Evolutionary conservation across 1,140 invertebrate species (phyloP).

Genomic region (Orchestia grillus): DNA sequence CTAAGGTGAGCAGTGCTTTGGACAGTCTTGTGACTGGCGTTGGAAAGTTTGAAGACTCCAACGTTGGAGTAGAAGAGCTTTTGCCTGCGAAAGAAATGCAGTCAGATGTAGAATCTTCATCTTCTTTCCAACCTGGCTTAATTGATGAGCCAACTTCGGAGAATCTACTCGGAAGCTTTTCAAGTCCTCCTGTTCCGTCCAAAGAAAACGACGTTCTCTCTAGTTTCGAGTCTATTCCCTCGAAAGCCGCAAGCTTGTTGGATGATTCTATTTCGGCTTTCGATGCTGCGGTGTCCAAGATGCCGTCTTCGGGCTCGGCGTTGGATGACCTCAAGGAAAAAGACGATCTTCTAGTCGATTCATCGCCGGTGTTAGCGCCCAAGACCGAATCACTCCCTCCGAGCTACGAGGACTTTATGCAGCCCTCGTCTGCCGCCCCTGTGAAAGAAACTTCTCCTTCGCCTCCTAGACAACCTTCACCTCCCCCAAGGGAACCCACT

Average conservation of each 20-base stretch:
- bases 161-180: neutral
- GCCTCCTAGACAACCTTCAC: neutral
- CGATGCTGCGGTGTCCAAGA: neutral
- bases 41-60: neutral
- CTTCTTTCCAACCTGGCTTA: neutral
- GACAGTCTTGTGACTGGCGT: neutral
- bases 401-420: neutral
- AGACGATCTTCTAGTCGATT: neutral
- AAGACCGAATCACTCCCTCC: neutral
- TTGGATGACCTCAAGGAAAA: neutral
- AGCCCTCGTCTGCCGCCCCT: neutral
- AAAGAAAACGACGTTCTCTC: neutral
- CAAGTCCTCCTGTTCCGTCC: neutral
- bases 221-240: neutral
- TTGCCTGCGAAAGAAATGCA: neutral
- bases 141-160: neutral
- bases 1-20: neutral
- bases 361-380: neutral
- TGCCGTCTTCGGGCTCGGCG: neutral
- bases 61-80: neutral
- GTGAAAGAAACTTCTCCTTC: neutral
- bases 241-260: neutral
- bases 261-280: neutral
- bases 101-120: neutral
- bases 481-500: neutral